phyloP scores from a whole-genome alignment of 1,140 invertebrate genomes.

The Hetaerina americana region DNA sequence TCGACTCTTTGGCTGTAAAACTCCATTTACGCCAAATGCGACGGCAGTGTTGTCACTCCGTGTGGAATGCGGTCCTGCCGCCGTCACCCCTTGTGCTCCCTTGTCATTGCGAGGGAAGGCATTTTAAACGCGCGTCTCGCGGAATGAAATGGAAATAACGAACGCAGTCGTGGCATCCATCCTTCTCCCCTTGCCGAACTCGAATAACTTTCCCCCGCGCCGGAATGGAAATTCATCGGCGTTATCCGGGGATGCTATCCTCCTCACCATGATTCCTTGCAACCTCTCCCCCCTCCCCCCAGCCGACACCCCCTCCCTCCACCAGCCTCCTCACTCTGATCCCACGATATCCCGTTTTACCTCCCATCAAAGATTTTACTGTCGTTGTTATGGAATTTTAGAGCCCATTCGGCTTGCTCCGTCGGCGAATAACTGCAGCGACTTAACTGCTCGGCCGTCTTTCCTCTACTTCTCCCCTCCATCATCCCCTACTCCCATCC shows the following conservation, averaged over 20 bases:
- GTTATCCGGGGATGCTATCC: not conserved
- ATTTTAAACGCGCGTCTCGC: no score
- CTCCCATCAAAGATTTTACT: not conserved
- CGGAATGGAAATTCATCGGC: not conserved
- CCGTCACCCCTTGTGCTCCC: no score
- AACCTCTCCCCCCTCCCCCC: constrained; percentile 9
- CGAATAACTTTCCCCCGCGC: not conserved
- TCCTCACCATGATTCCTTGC: not conserved
- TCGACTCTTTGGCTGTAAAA: no score
- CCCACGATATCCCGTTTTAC: not conserved
- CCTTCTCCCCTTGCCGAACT: not conserved
- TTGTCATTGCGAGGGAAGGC: no score
- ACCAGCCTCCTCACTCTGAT: not conserved
- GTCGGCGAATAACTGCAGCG: not conserved
- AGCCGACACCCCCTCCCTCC: constrained; percentile 10
- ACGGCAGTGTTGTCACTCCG: no score
- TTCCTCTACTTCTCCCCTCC: not conserved
- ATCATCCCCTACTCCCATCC: no score
- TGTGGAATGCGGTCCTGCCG: no score
- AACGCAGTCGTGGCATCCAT: no score
- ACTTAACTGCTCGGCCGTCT: not conserved
- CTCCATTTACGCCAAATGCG: no score
- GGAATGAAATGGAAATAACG: no score
- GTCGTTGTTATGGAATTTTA: not conserved
- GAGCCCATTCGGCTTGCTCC: not conserved